These are phyloP conservation scores for Ecliptopera silaceata DNA, from an alignment of 2,888 invertebrate species.

Conservation along the genomic window DNA sequence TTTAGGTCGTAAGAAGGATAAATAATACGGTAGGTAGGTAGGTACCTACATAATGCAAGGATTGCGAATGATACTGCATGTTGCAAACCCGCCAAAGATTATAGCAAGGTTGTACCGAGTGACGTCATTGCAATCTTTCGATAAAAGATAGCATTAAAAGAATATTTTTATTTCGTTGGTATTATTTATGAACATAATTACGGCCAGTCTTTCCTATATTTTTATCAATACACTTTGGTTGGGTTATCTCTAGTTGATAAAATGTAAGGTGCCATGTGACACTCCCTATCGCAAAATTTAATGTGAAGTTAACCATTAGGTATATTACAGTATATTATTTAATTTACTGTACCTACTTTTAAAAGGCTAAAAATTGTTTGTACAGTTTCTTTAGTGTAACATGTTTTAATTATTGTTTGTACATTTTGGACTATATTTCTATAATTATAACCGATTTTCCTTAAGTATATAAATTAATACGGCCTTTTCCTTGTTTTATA, in stretches of 20 bases:
- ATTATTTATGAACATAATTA: slow-evolving; percentile 65
- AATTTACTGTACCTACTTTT: too few relatives aligned
- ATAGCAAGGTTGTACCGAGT: slow-evolving; percentile 60
- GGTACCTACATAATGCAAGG: slow-evolving; percentile 31
- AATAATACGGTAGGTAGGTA: slow-evolving; percentile 42
- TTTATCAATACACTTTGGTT: slow-evolving; percentile 76
- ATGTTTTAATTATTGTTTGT: slow-evolving; percentile 16
- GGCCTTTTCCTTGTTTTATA: slow-evolving; percentile 19
- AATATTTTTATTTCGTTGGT: slow-evolving; percentile 41
- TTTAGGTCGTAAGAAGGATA: slow-evolving; percentile 72
- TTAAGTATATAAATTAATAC: slow-evolving; percentile 15
- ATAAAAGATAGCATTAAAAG: slow-evolving; percentile 49
- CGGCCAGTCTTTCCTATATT: slow-evolving; percentile 67
- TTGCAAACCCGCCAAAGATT: slow-evolving; percentile 74
- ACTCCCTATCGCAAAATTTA: slow-evolving; percentile 73
- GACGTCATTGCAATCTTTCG: slow-evolving; percentile 68
- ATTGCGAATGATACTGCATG: slow-evolving; percentile 50
- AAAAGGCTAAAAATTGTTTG: slow-evolving; percentile 13
- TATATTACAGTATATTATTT: slow-evolving; percentile 24
- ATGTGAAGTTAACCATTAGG: slow-evolving; percentile 41
- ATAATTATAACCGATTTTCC: slow-evolving; percentile 20
- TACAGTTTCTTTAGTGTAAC: slow-evolving; percentile 19
- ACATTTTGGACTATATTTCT: slow-evolving; percentile 24
- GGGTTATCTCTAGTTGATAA: slow-evolving; percentile 78
- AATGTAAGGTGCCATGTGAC: slow-evolving; percentile 73